Evolutionary conservation across 1,140 invertebrate species (phyloP).

Genomic region (Mya arenaria): DNA sequence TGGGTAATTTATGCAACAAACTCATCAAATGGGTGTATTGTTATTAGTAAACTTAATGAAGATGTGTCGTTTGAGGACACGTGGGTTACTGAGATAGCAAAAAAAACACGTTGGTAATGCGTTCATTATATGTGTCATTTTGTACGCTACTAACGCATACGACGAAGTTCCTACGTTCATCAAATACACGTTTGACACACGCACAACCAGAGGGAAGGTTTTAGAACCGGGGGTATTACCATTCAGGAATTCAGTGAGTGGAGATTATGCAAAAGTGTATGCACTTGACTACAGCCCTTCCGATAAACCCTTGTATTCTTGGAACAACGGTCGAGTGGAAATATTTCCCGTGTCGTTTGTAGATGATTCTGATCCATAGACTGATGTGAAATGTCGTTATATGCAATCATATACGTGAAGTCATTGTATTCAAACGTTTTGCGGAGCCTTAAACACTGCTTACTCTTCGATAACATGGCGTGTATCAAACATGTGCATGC

Average conservation of each 20-base stretch:
- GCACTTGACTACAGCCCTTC: conserved; percentile 73
- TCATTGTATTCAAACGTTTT: too few species aligned
- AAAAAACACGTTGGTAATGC: conserved; percentile 70
- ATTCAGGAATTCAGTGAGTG: conserved; percentile 64
- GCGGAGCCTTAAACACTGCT: too few species aligned
- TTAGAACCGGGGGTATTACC: conserved; percentile 57
- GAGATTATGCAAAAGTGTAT: conserved; percentile 62
- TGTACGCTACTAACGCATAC: conserved; percentile 74
- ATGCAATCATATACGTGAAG: too few species aligned
- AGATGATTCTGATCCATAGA: conserved; percentile 40
- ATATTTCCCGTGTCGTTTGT: conserved; percentile 82
- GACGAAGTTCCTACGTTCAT: conserved; percentile 70
- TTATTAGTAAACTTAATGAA: conserved; percentile 71
- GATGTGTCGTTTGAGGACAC: conserved; percentile 67
- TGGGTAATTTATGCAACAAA: conserved; percentile 75
- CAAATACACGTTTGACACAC: conserved; percentile 73
- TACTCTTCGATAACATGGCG: too few species aligned
- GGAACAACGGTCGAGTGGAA: conserved; percentile 73
- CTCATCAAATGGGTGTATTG: conserved; percentile 69
- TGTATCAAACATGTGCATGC: too few species aligned
- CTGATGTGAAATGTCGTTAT: too few species aligned
- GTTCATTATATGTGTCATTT: conserved; percentile 75
- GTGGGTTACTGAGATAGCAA: conserved; percentile 72
- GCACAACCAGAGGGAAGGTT: conserved; percentile 62
- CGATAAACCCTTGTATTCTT: conserved; percentile 68